Evolutionary conservation across 2,888 invertebrate genomes (phyloP).

Genomic region (Drosophila testacea): DNA sequence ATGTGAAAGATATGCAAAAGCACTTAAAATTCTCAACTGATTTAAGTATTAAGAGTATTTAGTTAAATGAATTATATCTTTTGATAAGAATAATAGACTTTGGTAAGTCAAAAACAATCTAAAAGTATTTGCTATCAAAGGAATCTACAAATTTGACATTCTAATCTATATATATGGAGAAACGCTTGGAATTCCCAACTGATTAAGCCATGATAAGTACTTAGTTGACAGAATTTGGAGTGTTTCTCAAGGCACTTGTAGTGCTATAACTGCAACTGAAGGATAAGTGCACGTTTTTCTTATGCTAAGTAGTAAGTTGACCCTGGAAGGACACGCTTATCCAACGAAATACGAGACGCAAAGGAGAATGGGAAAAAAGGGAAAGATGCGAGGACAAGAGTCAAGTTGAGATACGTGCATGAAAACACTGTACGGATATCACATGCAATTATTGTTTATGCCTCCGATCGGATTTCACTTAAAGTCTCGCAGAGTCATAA

Average conservation of each 20-base stretch:
- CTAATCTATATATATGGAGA: not conserved
- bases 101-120: conserved; percentile 6
- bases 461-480: conserved; percentile 18
- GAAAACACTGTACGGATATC: conserved; percentile 2
- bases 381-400: conserved; percentile 3
- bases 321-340: conserved; percentile 13
- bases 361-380: not conserved
- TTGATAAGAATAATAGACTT: not conserved
- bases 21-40: not conserved
- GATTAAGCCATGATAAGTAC: not conserved
- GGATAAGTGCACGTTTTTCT: not conserved
- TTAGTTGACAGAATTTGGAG: not conserved
- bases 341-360: conserved; percentile 12
- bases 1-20: not conserved
- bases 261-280: not conserved
- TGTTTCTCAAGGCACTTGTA: conserved; percentile 3
- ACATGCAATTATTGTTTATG: conserved; percentile 17
- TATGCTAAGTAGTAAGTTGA: conserved; percentile 16
- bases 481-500: conserved; percentile 17
- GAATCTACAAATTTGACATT: not conserved
- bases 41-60: not conserved
- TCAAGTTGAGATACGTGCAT: conserved; percentile 6
- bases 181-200: not conserved
- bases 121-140: not conserved
- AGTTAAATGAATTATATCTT: not conserved